These are phyloP conservation scores for Saccostrea glomerata DNA, from an alignment of 1,140 invertebrate species.

Conservation along the genomic window DNA sequence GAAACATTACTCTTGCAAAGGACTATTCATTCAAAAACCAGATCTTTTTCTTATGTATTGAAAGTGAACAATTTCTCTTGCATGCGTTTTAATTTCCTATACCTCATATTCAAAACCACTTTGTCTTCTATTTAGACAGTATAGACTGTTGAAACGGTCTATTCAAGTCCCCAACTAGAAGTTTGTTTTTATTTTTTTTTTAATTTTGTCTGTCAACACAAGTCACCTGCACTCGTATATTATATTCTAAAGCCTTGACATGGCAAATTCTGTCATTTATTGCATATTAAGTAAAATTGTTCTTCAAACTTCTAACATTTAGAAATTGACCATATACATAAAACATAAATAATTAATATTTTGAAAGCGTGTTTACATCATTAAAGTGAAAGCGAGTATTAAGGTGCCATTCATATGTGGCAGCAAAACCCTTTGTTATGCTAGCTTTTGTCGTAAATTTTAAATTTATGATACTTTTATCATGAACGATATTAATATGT, in stretches of 20 bases:
- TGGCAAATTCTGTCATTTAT: background rate
- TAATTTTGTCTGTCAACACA: too few species aligned
- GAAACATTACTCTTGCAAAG: too few species aligned
- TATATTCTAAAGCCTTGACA: background rate
- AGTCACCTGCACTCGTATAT: background rate
- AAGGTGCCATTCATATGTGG: background rate
- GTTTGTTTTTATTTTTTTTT: too few species aligned
- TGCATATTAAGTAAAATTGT: conserved; percentile 26
- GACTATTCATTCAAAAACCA: too few species aligned
- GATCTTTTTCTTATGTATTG: too few species aligned
- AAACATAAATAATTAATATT: conserved; percentile 30
- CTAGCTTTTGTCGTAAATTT: background rate
- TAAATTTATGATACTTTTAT: conserved; percentile 10
- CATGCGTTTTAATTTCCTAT: too few species aligned
- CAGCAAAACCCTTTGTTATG: background rate
- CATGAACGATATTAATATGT: conserved; percentile 21
- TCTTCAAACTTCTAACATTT: background rate
- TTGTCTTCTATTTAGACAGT: too few species aligned
- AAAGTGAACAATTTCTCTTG: too few species aligned
- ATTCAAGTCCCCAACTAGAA: too few species aligned
- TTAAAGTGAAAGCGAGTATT: background rate
- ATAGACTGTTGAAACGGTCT: too few species aligned
- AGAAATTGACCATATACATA: conserved; percentile 11
- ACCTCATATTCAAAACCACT: too few species aligned
- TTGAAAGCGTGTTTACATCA: conserved; percentile 15